phyloP scores from a whole-genome alignment of 2,888 invertebrate genomes.

The Dolomedes plantarius region DNA sequence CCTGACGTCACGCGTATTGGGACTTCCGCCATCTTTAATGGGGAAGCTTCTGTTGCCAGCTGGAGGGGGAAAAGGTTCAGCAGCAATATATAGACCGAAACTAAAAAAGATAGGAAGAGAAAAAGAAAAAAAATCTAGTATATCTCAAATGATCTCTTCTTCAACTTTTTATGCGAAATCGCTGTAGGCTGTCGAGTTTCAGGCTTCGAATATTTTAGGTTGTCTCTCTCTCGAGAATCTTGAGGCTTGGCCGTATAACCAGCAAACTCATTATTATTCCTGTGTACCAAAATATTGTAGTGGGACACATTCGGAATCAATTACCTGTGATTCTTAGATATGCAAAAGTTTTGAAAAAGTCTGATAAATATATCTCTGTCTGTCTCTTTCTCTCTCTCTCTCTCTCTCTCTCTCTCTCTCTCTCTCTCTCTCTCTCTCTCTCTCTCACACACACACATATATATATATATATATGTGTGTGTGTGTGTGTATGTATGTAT shows the following conservation, averaged over 20 bases:
- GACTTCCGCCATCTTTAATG: constrained; percentile 57
- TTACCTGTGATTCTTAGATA: not conserved
- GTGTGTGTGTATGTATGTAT: no score
- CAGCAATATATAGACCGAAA: not conserved
- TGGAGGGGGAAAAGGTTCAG: not conserved
- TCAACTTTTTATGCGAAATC: not conserved
- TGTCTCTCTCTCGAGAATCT: not conserved
- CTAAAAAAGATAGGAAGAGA: no score
- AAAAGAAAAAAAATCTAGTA: not conserved
- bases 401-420: no score
- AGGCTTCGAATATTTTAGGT: not conserved
- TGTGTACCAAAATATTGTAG: not conserved
- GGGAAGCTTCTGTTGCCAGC: constrained; percentile 10
- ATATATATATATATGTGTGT: no score
- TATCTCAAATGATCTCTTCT: not conserved
- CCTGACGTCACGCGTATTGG: constrained; percentile 55
- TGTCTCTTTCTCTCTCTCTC: no score
- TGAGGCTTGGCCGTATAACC: not conserved
- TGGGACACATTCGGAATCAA: not conserved
- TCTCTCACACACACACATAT: no score
- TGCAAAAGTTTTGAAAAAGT: no score
- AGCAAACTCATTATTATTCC: not conserved
- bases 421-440: no score
- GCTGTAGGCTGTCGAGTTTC: not conserved
- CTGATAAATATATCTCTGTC: no score